Conservation (phyloP, 1,140 invertebrate genomes). For the Pseudobourletiella spinata region DNA sequence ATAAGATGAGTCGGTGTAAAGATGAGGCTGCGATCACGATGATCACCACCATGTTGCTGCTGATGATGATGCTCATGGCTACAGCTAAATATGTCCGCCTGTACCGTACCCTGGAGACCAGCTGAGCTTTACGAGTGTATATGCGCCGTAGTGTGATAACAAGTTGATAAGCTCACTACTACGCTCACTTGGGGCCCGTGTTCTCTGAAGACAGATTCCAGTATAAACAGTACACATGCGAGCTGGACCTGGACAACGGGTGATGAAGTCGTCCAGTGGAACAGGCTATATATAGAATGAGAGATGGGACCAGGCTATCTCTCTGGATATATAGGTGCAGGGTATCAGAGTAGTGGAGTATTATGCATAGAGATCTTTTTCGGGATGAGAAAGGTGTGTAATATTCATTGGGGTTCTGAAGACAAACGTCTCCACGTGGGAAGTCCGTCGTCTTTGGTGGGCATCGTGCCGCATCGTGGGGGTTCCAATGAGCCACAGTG, state of each 20-base stretch:
- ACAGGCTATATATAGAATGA: background rate
- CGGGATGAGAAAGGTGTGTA: slow-evolving; percentile 11
- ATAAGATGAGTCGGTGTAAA: background rate
- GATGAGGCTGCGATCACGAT: background rate
- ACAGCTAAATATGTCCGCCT: background rate
- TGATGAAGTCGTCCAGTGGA: background rate
- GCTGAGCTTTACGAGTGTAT: background rate
- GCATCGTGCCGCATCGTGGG: slow-evolving; percentile 36
- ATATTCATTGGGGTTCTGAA: slow-evolving; percentile 24
- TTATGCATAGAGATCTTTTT: background rate
- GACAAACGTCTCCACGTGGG: slow-evolving; percentile 36
- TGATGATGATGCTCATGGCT: slow-evolving; percentile 3
- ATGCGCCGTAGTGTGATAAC: background rate
- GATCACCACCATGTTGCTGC: no score
- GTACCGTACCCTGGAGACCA: background rate
- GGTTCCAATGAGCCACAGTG: slow-evolving; percentile 19
- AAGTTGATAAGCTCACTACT: background rate
- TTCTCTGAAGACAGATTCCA: no score
- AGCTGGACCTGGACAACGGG: background rate
- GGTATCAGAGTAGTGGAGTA: background rate
- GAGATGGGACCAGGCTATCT: no score
- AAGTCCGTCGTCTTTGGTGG: slow-evolving; percentile 36
- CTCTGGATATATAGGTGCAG: no score
- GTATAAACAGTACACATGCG: no score
- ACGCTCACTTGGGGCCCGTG: background rate